Percentiles rank a stretch among this genome's conserved stretches.
phyloP scores from a whole-genome alignment of 1,140 invertebrate genomes.

The Apis laboriosa region DNA sequence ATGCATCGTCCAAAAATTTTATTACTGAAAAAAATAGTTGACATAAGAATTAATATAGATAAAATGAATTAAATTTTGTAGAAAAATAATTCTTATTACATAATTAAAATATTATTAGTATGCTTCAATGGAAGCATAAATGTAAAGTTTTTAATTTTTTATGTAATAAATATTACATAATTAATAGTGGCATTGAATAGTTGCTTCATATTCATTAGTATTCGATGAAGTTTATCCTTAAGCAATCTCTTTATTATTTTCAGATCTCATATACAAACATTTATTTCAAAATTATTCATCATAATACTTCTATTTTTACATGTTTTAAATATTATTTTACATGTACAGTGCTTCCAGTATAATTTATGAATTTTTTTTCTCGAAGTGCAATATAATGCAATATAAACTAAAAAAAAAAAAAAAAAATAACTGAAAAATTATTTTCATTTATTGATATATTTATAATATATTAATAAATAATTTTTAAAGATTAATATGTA shows the following conservation, averaged over 20 bases:
- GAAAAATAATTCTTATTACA: neutral
- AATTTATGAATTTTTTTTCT: neutral
- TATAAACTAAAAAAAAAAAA: neutral
- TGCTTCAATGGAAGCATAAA: neutral
- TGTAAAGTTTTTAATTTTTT: slow-evolving; percentile 42
- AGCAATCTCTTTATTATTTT: neutral
- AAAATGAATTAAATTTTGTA: neutral
- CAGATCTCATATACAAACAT: neutral
- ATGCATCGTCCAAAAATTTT: too few species aligned
- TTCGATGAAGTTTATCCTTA: neutral
- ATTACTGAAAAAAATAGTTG: too few species aligned
- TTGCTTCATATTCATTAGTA: slow-evolving; percentile 10
- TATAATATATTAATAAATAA: too few species aligned
- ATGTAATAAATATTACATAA: slow-evolving; percentile 37
- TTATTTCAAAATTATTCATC: neutral
- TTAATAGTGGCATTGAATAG: slow-evolving; percentile 6
- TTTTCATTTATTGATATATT: too few species aligned
- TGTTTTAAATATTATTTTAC: neutral
- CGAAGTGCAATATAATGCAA: neutral
- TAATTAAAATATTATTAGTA: slow-evolving; percentile 28
- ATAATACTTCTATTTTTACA: neutral
- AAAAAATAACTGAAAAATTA: neutral
- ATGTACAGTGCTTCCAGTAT: too few species aligned
- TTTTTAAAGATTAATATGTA: too few species aligned
- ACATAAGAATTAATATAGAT: too few species aligned